A percentile compares a stretch with the other conserved stretches of the same genome.
Conservation (phyloP, 1,140 invertebrate species). For the Leptinotarsa undecemlineata region DNA sequence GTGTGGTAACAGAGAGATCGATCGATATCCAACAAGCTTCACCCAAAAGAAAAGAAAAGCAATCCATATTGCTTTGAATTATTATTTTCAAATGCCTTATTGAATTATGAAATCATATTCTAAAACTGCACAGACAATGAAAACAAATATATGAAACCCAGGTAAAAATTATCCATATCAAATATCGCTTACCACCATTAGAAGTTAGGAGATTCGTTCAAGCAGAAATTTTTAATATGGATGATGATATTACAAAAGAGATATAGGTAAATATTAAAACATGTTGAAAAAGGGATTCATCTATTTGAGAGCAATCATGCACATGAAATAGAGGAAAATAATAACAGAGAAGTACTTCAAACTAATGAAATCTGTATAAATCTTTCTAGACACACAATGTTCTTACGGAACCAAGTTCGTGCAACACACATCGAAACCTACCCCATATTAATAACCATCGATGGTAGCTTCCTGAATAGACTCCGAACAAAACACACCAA, state of each 20-base stretch:
- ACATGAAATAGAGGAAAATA: conserved; percentile 3
- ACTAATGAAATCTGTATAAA: not conserved
- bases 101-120: conserved; percentile 43
- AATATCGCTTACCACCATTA: conserved; percentile 35
- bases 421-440: conserved; percentile 41
- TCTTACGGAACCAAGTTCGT: conserved; percentile 25
- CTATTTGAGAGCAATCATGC: conserved; percentile 12
- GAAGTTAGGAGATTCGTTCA: conserved; percentile 25
- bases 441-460: conserved; percentile 37
- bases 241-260: conserved; percentile 13
- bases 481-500: conserved; percentile 11
- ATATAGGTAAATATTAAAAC: conserved; percentile 19
- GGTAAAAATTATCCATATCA: conserved; percentile 42
- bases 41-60: conserved; percentile 13
- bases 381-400: not conserved
- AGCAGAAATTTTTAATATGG: conserved; percentile 39
- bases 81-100: conserved; percentile 1
- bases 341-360: not conserved
- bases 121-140: conserved; percentile 34
- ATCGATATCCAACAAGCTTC: conserved; percentile 20
- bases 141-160: conserved; percentile 28
- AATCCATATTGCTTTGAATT: not conserved
- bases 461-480: conserved; percentile 13
- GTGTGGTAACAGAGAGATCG: conserved; percentile 18
- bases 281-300: conserved; percentile 14